A percentile compares a stretch with the other conserved stretches of the same genome.
phyloP scores from a whole-genome alignment of 92 coral and sea anemone genomes.

The Parazoanthus swiftii region DNA sequence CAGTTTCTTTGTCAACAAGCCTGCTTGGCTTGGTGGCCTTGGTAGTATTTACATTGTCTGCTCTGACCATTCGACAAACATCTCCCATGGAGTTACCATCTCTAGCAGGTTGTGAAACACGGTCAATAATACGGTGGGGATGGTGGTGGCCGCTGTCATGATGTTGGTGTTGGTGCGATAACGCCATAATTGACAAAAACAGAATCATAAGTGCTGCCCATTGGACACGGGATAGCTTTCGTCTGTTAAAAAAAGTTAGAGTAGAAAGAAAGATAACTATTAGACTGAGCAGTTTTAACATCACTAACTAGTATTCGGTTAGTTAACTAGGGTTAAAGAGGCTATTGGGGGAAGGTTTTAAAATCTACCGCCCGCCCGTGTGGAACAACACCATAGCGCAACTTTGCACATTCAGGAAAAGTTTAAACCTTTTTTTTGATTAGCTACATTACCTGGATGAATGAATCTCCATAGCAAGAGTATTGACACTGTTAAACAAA shows the following conservation, averaged over 20 bases:
- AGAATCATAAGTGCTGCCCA: conserved; percentile 72
- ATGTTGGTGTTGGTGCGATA: conserved; percentile 52
- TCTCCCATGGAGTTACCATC: background rate
- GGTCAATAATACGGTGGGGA: conserved; percentile 53
- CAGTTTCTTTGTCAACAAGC: conserved; percentile 15
- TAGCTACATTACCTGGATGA: no score
- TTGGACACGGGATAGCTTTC: conserved; percentile 58
- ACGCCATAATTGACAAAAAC: conserved; percentile 66
- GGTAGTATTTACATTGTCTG: conserved; percentile 28
- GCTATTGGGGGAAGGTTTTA: no score
- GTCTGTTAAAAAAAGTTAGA: conserved; percentile 35
- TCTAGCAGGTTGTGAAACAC: conserved; percentile 6
- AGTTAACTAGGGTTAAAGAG: no score
- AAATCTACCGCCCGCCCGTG: no score
- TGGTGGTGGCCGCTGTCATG: conserved; percentile 47
- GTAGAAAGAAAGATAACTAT: background rate
- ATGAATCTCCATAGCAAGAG: no score
- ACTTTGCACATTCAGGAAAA: no score
- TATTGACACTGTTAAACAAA: background rate
- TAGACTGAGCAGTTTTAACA: background rate
- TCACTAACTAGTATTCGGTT: no score
- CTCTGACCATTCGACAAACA: conserved; percentile 11
- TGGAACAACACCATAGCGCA: no score
- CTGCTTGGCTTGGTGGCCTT: background rate
- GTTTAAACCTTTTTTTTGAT: no score